Percentiles rank a stretch among this genome's conserved stretches.
Evolutionary conservation across 2,113 vertebrate species (phyloP).

Genomic region (Bothrops jararaca): DNA sequence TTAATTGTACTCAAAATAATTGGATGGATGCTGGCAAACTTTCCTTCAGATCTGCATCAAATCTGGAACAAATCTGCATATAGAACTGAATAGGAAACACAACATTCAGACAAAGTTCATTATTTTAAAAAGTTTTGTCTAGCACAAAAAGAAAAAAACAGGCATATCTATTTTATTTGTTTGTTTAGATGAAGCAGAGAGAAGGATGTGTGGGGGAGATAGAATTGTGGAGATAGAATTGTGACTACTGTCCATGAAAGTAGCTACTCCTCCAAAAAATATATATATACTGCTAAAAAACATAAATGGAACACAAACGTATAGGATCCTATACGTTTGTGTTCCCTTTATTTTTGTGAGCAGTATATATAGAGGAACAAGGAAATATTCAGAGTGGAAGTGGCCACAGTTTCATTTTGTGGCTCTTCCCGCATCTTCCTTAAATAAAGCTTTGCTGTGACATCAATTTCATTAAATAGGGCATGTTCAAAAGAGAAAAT

Average conservation of each 20-base stretch:
- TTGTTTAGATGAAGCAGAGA: background rate
- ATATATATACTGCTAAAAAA: background rate
- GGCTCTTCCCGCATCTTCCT: slow-evolving; percentile 62
- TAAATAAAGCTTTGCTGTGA: slow-evolving; percentile 68
- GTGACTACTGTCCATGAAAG: slow-evolving; percentile 25
- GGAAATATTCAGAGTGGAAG: slow-evolving; percentile 51
- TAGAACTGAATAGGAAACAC: background rate
- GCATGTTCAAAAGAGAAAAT: slow-evolving; percentile 79
- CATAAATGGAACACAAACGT: too few relatives aligned
- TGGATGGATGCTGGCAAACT: accelerated
- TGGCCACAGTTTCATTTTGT: slow-evolving; percentile 69
- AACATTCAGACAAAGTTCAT: background rate
- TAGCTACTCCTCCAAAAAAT: slow-evolving; percentile 8
- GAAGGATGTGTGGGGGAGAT: background rate
- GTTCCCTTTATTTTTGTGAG: too few relatives aligned
- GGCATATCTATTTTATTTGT: slow-evolving; percentile 15
- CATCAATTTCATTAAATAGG: slow-evolving; percentile 78
- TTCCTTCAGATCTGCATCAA: accelerated
- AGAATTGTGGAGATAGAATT: background rate
- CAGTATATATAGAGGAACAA: slow-evolving; percentile 26
- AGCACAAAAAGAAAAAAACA: background rate
- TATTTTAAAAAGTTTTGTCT: background rate
- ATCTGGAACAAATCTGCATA: background rate
- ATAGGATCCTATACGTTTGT: too few relatives aligned
- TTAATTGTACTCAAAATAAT: background rate